Conservation (phyloP, 2,797 vertebrate species). For the Hoplostethus atlanticus region DNA sequence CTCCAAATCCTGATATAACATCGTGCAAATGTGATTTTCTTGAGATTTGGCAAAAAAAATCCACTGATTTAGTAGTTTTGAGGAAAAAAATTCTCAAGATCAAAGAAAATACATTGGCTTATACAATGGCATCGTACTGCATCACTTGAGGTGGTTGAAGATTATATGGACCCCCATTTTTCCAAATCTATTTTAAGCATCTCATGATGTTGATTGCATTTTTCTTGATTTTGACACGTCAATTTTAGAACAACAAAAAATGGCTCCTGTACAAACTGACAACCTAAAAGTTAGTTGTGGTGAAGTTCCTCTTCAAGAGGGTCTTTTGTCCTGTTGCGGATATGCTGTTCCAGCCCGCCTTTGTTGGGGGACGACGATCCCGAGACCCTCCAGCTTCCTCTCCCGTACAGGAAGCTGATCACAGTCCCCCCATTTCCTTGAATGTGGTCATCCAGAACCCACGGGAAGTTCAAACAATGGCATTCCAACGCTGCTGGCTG, state of each 20-base stretch:
- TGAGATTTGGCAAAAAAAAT: no score
- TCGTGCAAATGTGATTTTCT: not conserved
- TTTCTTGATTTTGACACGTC: no score
- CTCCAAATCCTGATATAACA: not conserved
- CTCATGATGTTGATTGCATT: not conserved
- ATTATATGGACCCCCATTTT: no score
- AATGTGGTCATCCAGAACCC: slow-evolving; percentile 60
- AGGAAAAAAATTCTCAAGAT: no score
- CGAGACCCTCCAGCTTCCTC: slow-evolving; percentile 62
- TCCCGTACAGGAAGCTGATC: slow-evolving; percentile 77
- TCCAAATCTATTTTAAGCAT: no score
- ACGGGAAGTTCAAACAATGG: slow-evolving; percentile 75
- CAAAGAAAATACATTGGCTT: no score
- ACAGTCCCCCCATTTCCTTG: slow-evolving; percentile 59
- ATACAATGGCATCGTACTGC: no score
- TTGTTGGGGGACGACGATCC: slow-evolving; percentile 63
- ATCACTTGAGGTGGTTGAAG: no score
- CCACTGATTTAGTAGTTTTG: not conserved
- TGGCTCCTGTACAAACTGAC: not conserved
- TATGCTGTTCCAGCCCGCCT: slow-evolving; percentile 39
- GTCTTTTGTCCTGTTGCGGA: slow-evolving; percentile 63
- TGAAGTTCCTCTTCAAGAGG: not conserved
- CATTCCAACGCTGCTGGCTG: slow-evolving; percentile 64
- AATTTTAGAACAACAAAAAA: not conserved
- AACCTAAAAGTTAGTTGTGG: not conserved